Base-by-base conservation (phyloP, 2,113 vertebrate species). In the Andinoacara biseriatus region DNA sequence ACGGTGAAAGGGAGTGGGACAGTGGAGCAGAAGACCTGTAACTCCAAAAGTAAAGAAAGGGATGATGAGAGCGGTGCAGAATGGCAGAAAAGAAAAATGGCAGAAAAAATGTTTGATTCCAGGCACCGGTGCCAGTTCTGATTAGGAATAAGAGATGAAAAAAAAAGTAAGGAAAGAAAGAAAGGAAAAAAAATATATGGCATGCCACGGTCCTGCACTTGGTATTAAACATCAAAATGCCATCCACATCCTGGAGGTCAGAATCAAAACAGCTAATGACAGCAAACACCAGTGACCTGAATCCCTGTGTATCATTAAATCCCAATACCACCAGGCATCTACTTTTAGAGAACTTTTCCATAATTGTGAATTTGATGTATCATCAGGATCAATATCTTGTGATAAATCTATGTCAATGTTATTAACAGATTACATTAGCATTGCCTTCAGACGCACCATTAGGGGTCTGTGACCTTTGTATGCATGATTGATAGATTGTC, bases 361-460 rank as follows among this genome's bases (percentile, higher is more conserved):
- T 90, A 86, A 91, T 85, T 87, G 85, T 62, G 14, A 56, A 91
- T 85, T 84, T 61, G 63, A 86, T 88, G 61, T 76, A 81, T 87
- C 58, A 76, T 76, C 72, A 31, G 5, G 89, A 94, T 93, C 90
- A 62, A 94, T 93, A 89, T 57, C 7, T 75, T 77, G 86, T 24
- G 15, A 92, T 94, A 82, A 91, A 93, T 93, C 88, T 86, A 22
- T 83, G 80, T 74, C 76, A 84, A 88, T 90, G 87, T 91, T 94
- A 93, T 94, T 92, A 90, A 92, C 86, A 87, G 91, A 94, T 94
- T 90, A 92, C 91, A 94, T 93, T 93, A 94, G 92, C 92, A 94
- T 94, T 90, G 82, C 87, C 85, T 89, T 92, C 88, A 94, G 92
- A 93, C 86, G 78, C 76, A 58, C 84, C 87, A 89, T 93, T 92